Evolutionary conservation across 1,140 invertebrate genomes (phyloP).

Genomic region (Anoplolepis gracilipes): DNA sequence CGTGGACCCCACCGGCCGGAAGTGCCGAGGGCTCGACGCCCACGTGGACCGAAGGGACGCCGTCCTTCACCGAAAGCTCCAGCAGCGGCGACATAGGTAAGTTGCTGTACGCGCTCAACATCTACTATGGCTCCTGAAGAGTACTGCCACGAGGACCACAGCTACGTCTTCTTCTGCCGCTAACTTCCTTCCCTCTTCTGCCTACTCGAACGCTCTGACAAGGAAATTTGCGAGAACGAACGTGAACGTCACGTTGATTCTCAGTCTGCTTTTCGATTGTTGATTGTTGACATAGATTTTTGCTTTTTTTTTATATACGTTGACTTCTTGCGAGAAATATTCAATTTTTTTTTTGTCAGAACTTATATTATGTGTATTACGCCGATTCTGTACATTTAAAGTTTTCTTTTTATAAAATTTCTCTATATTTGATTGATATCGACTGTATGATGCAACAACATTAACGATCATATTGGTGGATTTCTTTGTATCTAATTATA

Average conservation of each 20-base stretch:
- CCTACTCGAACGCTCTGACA: constrained; percentile 13
- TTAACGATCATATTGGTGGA: neutral
- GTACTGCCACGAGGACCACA: constrained; percentile 50
- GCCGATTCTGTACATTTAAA: constrained; percentile 5
- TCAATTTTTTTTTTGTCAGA: neutral
- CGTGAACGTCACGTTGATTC: constrained; percentile 46
- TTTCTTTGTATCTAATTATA: constrained; percentile 11
- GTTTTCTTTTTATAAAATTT: constrained; percentile 18
- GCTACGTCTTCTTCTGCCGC: constrained; percentile 53
- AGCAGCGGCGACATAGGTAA: constrained; percentile 96
- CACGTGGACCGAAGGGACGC: constrained; percentile 99
- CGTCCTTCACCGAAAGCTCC: constrained; percentile 98
- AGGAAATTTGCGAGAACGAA: constrained; percentile 44
- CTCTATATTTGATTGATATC: neutral
- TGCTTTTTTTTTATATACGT: constrained; percentile 6
- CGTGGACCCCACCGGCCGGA: constrained; percentile 93
- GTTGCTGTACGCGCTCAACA: constrained; percentile 82
- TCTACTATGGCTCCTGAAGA: constrained; percentile 80
- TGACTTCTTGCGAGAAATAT: constrained; percentile 6
- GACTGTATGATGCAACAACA: neutral
- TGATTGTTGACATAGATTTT: neutral
- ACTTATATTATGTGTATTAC: neutral
- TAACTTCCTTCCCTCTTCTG: constrained; percentile 1
- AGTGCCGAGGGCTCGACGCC: constrained; percentile 97
- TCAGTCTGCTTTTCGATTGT: neutral